These are phyloP conservation scores for Paramuricea clavata DNA, from an alignment of 92 coral and sea anemone genomes.

Conservation along the genomic window DNA sequence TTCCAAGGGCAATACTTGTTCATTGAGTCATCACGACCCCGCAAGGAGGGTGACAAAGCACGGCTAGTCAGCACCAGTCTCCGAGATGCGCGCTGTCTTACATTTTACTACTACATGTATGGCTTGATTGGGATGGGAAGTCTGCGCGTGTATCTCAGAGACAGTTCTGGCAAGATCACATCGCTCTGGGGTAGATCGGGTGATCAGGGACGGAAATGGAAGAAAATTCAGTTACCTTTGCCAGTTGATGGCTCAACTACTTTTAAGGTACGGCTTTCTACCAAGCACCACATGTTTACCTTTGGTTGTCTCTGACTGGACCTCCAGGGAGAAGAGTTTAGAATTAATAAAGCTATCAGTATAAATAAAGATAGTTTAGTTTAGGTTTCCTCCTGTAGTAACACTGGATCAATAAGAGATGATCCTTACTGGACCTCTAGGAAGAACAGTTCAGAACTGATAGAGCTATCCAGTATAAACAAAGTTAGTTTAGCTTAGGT, in stretches of 20 bases:
- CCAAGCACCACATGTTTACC: too few species aligned
- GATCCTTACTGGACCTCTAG: too few species aligned
- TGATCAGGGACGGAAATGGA: conserved; percentile 68
- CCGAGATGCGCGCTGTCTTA: conserved; percentile 44
- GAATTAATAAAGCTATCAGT: too few species aligned
- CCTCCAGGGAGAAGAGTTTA: too few species aligned
- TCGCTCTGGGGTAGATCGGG: conserved; percentile 57
- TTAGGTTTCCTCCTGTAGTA: too few species aligned
- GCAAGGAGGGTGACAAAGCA: conserved; percentile 53
- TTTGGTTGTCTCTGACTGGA: too few species aligned
- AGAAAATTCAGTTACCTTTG: conserved; percentile 42
- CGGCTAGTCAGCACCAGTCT: conserved; percentile 52
- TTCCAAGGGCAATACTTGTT: conserved; percentile 22
- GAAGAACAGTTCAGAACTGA: too few species aligned
- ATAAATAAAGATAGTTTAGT: too few species aligned
- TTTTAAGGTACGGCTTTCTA: conserved; percentile 57
- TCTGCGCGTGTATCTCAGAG: conserved; percentile 52
- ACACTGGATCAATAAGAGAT: too few species aligned
- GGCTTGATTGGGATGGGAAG: conserved; percentile 63
- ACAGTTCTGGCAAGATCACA: not conserved
- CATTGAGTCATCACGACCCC: conserved; percentile 53
- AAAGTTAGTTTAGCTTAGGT: too few species aligned
- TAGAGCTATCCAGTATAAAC: too few species aligned
- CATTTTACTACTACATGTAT: conserved; percentile 59
- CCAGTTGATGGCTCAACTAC: conserved; percentile 36